Percentiles rank a stretch among this genome's conserved stretches.
Conservation (phyloP, 2,797 vertebrate species). For the Dipus sagitta region DNA sequence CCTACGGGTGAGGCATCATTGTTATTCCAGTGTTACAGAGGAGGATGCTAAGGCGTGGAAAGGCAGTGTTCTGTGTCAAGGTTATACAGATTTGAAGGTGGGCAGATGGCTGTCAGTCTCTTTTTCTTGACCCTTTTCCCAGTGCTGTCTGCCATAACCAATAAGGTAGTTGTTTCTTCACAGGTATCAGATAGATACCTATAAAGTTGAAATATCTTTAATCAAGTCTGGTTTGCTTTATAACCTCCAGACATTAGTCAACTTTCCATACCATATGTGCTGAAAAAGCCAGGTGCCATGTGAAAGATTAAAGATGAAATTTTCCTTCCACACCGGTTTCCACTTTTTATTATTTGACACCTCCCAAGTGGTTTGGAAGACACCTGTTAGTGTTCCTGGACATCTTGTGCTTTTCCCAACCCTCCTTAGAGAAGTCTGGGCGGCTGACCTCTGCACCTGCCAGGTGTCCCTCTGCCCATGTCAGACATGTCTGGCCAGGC, state of each 20-base stretch:
- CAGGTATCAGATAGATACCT: constrained; percentile 54
- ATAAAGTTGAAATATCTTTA: constrained; percentile 53
- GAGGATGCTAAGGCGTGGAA: not conserved
- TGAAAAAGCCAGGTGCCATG: constrained; percentile 46
- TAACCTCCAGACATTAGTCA: constrained; percentile 72
- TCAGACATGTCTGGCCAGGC: constrained; percentile 28
- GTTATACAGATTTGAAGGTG: not conserved
- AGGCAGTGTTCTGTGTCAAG: not conserved
- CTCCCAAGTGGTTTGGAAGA: constrained; percentile 64
- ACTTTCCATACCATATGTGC: constrained; percentile 72
- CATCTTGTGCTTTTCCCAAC: constrained; percentile 37
- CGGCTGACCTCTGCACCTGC: constrained; percentile 59
- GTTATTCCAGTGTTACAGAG: not conserved
- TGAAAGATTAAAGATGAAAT: constrained; percentile 12
- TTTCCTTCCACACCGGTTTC: constrained; percentile 50
- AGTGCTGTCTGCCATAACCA: not conserved
- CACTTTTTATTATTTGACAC: constrained; percentile 68
- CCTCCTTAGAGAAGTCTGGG: constrained; percentile 61
- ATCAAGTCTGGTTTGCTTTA: constrained; percentile 64
- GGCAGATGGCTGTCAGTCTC: not conserved
- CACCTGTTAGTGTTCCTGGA: constrained; percentile 47
- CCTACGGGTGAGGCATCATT: not conserved
- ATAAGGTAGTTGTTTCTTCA: constrained; percentile 4
- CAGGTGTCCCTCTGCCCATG: constrained; percentile 50
- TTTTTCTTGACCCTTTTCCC: not conserved